These are phyloP conservation scores for Drosophila micromelanica DNA, from an alignment of 1,140 invertebrate genomes.

Conservation along the genomic window DNA sequence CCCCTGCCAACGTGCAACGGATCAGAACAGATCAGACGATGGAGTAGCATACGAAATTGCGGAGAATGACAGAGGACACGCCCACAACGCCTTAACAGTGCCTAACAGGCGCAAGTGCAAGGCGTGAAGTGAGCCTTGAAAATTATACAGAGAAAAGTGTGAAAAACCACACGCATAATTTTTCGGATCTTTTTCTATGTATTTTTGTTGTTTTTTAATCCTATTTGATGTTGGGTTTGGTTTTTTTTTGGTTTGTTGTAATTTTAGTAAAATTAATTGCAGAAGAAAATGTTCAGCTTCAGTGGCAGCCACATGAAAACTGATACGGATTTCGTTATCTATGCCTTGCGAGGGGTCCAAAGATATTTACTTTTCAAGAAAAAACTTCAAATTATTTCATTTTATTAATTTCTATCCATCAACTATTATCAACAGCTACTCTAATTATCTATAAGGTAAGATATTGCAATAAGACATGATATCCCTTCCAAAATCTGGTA, in stretches of 20 bases:
- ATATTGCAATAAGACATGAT: too few relatives aligned
- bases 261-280: slow-evolving; percentile 83
- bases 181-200: slow-evolving; percentile 25
- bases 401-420: too few relatives aligned
- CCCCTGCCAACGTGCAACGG: slow-evolving; percentile 19
- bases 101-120: slow-evolving; percentile 51
- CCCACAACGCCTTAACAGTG: slow-evolving; percentile 25
- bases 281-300: slow-evolving; percentile 41
- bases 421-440: too few relatives aligned
- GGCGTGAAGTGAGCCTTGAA: slow-evolving; percentile 58
- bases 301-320: slow-evolving; percentile 39
- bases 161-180: slow-evolving; percentile 74
- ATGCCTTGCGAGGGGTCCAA: background rate
- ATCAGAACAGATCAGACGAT: slow-evolving; percentile 47
- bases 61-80: slow-evolving; percentile 66
- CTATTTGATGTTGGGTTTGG: slow-evolving; percentile 41
- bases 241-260: slow-evolving; percentile 43
- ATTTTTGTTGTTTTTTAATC: slow-evolving; percentile 43
- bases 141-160: slow-evolving; percentile 52
- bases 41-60: slow-evolving; percentile 75
- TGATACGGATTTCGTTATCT: slow-evolving; percentile 37
- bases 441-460: too few relatives aligned
- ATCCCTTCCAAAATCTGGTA: too few relatives aligned
- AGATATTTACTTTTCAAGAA: background rate
- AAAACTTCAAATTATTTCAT: too few relatives aligned